Evolutionary conservation across 1,140 invertebrate genomes (phyloP), one percentile per base, ranked within the genome.

Genomic region (Drosophila ohnishii): DNA sequence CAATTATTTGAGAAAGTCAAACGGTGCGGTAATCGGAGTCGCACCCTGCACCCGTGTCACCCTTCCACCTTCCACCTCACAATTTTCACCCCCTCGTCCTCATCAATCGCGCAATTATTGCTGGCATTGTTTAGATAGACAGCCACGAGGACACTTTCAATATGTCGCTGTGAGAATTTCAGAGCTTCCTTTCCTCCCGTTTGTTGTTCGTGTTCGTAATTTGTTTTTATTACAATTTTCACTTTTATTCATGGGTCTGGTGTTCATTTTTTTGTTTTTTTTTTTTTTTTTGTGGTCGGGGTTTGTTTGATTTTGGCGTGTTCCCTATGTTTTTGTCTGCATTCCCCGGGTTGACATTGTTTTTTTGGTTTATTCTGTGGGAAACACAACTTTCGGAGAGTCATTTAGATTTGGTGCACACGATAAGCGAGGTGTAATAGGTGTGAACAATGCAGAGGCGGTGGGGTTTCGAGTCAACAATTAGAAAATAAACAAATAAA

Each of bases 211-310:
- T 82, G 83, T 69, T 69, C 28, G 63, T 88, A 86, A 86, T 86
- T 86, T 86, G 83, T 86, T 86, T 88, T 88, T 67, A 86, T 88
- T 88, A 86, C 80, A 86, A 86, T 86, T 86, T 86, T 76, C 83
- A 88, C 84, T 76, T 78, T 76, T 51, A 45, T 61, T 61, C 30
- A 6, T 22, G 53, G 70, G 30, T 57, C 58, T 60, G 39, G 39
- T 53, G 40, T 55, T 65, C n/a, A 22, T 14, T 13, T 30, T 50
- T 58, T 51, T 13, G 1, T 2, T n/a, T 9, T 50, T 58, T 51
- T 13, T 2, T 2, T n/a, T 9, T 25, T 34, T 34, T 65, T 55
- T 56, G 65, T 71, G 50, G 39, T 51, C 39, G 13, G 63, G 30
- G 60, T 62, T 61, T 78, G 66, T 79, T 75, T 75, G 78, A 75